Conservation (phyloP, 2,888 invertebrate genomes). For the Ochropleura plecta region DNA sequence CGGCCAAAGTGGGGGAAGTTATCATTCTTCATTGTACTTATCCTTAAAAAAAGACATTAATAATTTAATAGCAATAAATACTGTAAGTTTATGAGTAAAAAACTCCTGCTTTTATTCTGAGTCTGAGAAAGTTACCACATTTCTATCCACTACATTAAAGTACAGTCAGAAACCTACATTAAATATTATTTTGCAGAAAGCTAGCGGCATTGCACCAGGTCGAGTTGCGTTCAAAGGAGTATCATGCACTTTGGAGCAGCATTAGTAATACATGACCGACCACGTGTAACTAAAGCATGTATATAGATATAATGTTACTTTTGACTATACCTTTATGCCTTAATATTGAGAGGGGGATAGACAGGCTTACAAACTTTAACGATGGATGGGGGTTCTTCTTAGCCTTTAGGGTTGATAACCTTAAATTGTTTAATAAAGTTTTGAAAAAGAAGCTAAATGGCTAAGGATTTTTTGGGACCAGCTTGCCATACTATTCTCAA, state of each 20-base stretch:
- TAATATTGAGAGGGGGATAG: neutral
- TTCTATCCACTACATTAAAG: neutral
- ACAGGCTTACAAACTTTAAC: neutral
- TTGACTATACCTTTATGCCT: slow-evolving; percentile 33
- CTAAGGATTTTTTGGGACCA: neutral
- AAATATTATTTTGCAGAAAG: slow-evolving; percentile 49
- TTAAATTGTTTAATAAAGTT: neutral
- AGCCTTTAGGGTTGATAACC: neutral
- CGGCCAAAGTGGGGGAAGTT: no score
- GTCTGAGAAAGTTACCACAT: neutral
- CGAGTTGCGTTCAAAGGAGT: slow-evolving; percentile 50
- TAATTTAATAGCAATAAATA: neutral
- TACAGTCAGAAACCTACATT: slow-evolving; percentile 19
- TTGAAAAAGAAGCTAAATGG: neutral
- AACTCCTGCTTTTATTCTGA: neutral
- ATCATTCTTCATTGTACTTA: no score
- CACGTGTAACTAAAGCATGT: slow-evolving; percentile 51
- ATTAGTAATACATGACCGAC: slow-evolving; percentile 49
- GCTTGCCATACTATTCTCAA: no score
- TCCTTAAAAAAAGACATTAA: no score
- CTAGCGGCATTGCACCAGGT: slow-evolving; percentile 18
- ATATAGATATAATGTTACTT: slow-evolving; percentile 34
- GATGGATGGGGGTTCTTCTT: neutral
- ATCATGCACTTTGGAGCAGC: slow-evolving; percentile 57
- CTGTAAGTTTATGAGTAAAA: neutral